Evolutionary conservation across 2,888 invertebrate genomes (phyloP).

Genomic region (Chironomus riparius): DNA sequence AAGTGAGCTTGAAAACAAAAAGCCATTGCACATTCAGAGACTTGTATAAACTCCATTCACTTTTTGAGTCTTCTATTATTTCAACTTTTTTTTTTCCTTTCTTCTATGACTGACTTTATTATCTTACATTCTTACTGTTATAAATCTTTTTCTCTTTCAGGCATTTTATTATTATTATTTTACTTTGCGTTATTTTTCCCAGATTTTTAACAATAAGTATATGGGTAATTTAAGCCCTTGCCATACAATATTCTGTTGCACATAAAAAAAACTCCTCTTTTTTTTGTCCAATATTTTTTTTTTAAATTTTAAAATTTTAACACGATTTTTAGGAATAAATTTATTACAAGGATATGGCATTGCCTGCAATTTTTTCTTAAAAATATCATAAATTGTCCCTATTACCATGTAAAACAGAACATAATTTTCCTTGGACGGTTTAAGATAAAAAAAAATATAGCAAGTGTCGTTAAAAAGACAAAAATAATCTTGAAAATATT

Average conservation of each 20-base stretch:
- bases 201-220: no score
- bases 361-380: neutral
- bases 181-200: neutral
- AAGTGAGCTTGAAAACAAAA: neutral
- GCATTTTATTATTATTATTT: conserved; percentile 11
- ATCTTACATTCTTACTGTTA: conserved; percentile 5
- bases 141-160: conserved; percentile 11
- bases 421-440: conserved; percentile 6
- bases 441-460: neutral
- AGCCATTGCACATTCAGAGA: neutral
- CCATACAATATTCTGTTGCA: no score
- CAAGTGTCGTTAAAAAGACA: conserved; percentile 19
- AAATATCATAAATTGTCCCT: conserved; percentile 18
- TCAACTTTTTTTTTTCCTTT: neutral
- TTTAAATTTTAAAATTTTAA: no score
- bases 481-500: conserved; percentile 25
- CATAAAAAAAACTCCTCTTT: no score
- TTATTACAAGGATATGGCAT: no score
- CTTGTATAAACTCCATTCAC: neutral
- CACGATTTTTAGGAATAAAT: no score
- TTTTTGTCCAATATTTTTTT: no score
- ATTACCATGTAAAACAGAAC: neutral
- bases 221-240: no score
- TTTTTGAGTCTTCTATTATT: no score
- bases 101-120: conserved; percentile 6